Evolutionary conservation across 2,888 invertebrate genomes (phyloP).

Genomic region (Stenoptilia bipunctidactyla): DNA sequence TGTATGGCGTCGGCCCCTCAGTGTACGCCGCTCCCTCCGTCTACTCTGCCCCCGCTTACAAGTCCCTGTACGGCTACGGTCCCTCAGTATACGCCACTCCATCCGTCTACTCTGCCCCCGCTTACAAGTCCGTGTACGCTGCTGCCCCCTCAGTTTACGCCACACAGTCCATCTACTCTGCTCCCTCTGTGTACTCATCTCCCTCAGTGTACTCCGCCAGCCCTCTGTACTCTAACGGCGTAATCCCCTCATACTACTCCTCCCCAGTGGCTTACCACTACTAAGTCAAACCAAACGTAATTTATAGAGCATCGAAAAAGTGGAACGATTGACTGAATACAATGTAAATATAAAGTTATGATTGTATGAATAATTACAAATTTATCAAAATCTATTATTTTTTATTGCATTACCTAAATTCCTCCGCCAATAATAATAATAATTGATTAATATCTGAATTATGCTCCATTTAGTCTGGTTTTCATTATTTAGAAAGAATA

Average conservation of each 20-base stretch:
- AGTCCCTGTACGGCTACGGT: constrained; percentile 15
- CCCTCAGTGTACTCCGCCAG: constrained; percentile 20
- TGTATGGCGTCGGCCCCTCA: constrained; percentile 17
- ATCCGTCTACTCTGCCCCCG: constrained; percentile 9
- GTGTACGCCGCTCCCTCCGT: constrained; percentile 14
- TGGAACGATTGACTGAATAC: no score
- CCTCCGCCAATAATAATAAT: no score
- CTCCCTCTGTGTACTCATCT: constrained; percentile 4
- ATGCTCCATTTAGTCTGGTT: no score
- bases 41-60: constrained; percentile 18
- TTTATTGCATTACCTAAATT: no score
- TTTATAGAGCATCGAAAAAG: no score
- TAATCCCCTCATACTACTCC: constrained; percentile 5
- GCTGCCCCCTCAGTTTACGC: constrained; percentile 19
- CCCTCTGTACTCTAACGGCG: constrained; percentile 18
- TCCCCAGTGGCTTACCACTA: no score
- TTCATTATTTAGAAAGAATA: no score
- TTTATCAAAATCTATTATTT: background rate
- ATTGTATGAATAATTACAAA: background rate
- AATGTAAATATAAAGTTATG: no score
- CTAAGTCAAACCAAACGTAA: no score
- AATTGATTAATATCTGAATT: no score
- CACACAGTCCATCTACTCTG: constrained; percentile 14
- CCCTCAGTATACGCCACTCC: constrained; percentile 18
- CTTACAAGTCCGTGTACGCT: constrained; percentile 12